Conservation (phyloP, 2,888 invertebrate genomes). For the Catocala fraxini region DNA sequence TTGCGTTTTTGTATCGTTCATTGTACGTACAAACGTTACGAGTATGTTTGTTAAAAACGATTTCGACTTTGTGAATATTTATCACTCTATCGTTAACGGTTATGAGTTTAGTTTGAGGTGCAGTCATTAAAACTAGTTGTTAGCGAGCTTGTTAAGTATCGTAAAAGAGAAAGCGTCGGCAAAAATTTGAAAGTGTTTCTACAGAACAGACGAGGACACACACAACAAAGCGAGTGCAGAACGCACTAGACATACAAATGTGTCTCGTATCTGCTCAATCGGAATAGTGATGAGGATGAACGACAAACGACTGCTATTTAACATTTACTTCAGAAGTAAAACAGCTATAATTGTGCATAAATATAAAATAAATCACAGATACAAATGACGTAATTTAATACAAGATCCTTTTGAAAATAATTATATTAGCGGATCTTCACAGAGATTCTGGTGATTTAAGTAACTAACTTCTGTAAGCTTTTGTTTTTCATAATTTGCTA, state of each 20-base stretch:
- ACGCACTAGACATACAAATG: slow-evolving; percentile 76
- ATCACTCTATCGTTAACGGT: background rate
- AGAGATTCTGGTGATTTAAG: too few species aligned
- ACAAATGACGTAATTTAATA: too few species aligned
- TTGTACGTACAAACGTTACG: slow-evolving; percentile 64
- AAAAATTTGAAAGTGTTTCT: slow-evolving; percentile 76
- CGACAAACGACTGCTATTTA: slow-evolving; percentile 41
- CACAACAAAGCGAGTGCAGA: slow-evolving; percentile 68
- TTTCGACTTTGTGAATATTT: slow-evolving; percentile 38
- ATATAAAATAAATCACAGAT: background rate
- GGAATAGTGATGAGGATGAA: slow-evolving; percentile 72
- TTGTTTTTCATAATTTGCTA: too few species aligned
- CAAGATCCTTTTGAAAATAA: too few species aligned
- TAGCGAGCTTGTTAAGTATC: slow-evolving; percentile 42
- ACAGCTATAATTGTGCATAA: background rate
- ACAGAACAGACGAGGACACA: slow-evolving; percentile 69
- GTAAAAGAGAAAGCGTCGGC: slow-evolving; percentile 71
- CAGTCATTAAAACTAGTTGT: slow-evolving; percentile 36
- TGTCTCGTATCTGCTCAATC: slow-evolving; percentile 63
- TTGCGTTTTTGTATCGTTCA: slow-evolving; percentile 75
- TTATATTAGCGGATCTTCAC: too few species aligned
- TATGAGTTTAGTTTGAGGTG: background rate
- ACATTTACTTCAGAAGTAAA: slow-evolving; percentile 7
- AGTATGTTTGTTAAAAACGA: slow-evolving; percentile 57
- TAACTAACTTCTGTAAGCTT: too few species aligned